Base-by-base conservation (phyloP, 2,113 vertebrate genomes). In the Boleophthalmus pectinirostris region DNA sequence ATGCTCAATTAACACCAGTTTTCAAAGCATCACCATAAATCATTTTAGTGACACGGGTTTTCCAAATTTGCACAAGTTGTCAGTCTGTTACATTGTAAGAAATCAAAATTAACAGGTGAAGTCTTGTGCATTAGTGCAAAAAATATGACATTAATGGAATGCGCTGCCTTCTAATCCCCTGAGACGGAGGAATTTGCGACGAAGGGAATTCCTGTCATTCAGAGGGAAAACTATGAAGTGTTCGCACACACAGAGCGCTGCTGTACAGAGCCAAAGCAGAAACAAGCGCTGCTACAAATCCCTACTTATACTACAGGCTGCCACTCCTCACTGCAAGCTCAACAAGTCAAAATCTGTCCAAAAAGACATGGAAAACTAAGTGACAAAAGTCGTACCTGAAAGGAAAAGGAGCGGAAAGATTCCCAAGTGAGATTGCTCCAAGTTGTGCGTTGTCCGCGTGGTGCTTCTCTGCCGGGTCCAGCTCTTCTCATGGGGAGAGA, bases 201-300 rank as follows among this genome's bases (percentile, higher is more conserved):
- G 1, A 66, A 91, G 90, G 88, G 89, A 92, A 92, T 90, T 91
- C 89, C 88, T 91, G 88, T 91, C 90, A 88, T 86, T 90, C 88
- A 90, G 70, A 61, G 79, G 66, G 73, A 66, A 86, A 86, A 89
- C 78, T 85, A 82, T 88, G 83, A 88, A 83, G 84, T 79, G 79
- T 72, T 77, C 56, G 80, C 78, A 60, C 81, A 74, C 73, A 77
- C 85, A 78, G 70, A 75, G 81, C 70, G 73, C 74, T 85, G 82
- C 83, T 85, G 84, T 80, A 78, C 72, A 76, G 69, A 15, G 74
- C 72, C 72, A 57, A 43, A 80, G 78, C 60, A 72, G 68, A 74
- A 73, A 73, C 74, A 25, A 77, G 76, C 65, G n/a, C 75, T 60
- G 72, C 68, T 68, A 81, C 77, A 82, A 73, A 76, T 69, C 79